Base-by-base conservation (phyloP, 1,140 invertebrate species). In the Euwallacea fornicatus region DNA sequence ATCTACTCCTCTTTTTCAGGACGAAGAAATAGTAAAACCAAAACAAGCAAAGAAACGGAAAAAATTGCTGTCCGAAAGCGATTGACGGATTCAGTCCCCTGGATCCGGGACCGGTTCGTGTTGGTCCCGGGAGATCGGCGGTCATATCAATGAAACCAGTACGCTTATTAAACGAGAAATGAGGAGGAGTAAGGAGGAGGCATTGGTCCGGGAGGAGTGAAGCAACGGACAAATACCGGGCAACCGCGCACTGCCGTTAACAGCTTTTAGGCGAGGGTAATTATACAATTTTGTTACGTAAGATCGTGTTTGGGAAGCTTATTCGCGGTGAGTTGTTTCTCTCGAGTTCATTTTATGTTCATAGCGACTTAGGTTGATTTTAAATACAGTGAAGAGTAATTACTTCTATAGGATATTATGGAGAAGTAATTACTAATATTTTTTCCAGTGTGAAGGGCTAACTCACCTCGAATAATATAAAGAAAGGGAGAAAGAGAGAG, bases 11-110 rank as follows among this genome's bases (percentile, higher is more conserved):
- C n/a, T 61, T 43, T 50, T 53, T 13, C 79, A 92, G 89, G 90
- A 93, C 77, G 93, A 94, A 83, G 91, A 93, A 84, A 89, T 92
- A 75, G 87, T 92, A 3, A 94, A 93, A 84, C 90, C 91, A 78
- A 91, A 91, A 83, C 90, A 90, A 84, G 86, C 90, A 15, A 93
- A 93, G 82, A 93, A 93, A 81, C 87, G 93, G 82, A 94, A 93
- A 88, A 93, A 94, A 85, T 88, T 92, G 70, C 89, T 90, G 75
- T 93, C 92, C 63, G 93, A 95, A 82, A 94, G 91, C 84, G 91
- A 94, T 87, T 94, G 87, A 91, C 85, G 77, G 78, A 79, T 78
- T 58, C 75, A 75, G 76, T 43, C 44, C 55, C 15, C 13, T 46
- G 50, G 53, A 46, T 42, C 61, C 63, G 42, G 60, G 63, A 33